Evolutionary conservation across 2,888 invertebrate species (phyloP).

Genomic region (Copidosoma aretas): DNA sequence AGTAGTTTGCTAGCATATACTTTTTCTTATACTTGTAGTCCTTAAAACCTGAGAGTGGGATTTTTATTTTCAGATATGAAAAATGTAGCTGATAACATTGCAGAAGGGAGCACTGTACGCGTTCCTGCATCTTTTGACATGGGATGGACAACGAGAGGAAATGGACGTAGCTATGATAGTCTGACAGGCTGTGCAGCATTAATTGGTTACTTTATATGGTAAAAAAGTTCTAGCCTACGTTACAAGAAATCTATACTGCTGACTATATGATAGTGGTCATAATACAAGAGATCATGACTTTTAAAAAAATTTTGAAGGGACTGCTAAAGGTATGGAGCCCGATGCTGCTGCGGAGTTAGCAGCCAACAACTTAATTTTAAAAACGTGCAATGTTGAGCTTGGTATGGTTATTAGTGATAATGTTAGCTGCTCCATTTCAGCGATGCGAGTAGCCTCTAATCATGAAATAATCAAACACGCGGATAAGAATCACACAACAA

Average conservation of each 20-base stretch:
- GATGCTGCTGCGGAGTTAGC: constrained; percentile 41
- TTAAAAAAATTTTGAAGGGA: constrained; percentile 45
- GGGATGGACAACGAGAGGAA: constrained; percentile 42
- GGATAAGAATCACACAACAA: constrained; percentile 43
- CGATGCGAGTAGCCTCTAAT: constrained; percentile 34
- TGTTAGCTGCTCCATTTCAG: constrained; percentile 45
- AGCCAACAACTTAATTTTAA: constrained; percentile 40
- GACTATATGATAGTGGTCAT: constrained; percentile 39
- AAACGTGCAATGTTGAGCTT: constrained; percentile 41
- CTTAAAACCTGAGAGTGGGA: no score
- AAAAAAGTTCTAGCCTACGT: constrained; percentile 44
- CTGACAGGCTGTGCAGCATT: constrained; percentile 41
- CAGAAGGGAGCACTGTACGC: constrained; percentile 8
- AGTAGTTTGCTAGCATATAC: no score
- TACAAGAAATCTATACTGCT: constrained; percentile 43
- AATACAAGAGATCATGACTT: constrained; percentile 45
- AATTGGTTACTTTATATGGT: constrained; percentile 41
- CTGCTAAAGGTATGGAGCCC: constrained; percentile 50
- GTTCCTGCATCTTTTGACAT: constrained; percentile 41
- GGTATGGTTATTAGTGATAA: constrained; percentile 46
- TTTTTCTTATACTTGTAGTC: no score
- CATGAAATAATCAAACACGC: constrained; percentile 39
- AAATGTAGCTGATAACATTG: neutral
- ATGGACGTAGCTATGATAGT: constrained; percentile 44
- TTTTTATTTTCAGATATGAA: no score